These are phyloP conservation scores for Plecotus auritus DNA, from an alignment of 2,113 vertebrate species.

Conservation along the genomic window DNA sequence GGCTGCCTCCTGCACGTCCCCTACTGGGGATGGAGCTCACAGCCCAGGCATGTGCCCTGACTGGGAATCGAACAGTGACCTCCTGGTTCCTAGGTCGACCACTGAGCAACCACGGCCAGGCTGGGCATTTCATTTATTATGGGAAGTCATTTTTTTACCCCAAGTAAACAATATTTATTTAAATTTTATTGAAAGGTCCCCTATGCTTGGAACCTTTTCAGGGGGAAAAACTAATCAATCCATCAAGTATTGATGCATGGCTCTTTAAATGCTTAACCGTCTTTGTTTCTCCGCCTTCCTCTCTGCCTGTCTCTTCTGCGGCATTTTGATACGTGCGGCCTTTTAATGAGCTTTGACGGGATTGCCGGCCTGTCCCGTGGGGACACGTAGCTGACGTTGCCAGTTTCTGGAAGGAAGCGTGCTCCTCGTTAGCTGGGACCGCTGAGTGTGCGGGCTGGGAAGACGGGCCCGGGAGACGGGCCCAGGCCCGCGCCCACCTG, in stretches of 20 bases:
- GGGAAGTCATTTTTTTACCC: not conserved
- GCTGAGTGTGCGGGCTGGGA: not conserved
- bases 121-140: not conserved
- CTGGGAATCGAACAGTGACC: too few species aligned
- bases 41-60: too few species aligned
- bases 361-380: not conserved
- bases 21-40: too few species aligned
- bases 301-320: not conserved
- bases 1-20: too few species aligned
- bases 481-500: too few species aligned
- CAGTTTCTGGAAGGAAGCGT: conserved; percentile 28
- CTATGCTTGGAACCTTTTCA: not conserved
- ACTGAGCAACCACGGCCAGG: too few species aligned
- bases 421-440: conserved; percentile 67
- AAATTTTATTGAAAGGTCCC: not conserved
- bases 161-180: not conserved
- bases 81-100: too few species aligned
- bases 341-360: conserved; percentile 68
- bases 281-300: conserved; percentile 12
- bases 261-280: not conserved
- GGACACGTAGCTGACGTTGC: conserved; percentile 32
- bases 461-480: not conserved
- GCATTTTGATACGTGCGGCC: conserved; percentile 62
- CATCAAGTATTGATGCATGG: not conserved
- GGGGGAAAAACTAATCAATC: not conserved